phyloP scores from a whole-genome alignment of 2,888 invertebrate genomes.

The Limnephilus rhombicus region DNA sequence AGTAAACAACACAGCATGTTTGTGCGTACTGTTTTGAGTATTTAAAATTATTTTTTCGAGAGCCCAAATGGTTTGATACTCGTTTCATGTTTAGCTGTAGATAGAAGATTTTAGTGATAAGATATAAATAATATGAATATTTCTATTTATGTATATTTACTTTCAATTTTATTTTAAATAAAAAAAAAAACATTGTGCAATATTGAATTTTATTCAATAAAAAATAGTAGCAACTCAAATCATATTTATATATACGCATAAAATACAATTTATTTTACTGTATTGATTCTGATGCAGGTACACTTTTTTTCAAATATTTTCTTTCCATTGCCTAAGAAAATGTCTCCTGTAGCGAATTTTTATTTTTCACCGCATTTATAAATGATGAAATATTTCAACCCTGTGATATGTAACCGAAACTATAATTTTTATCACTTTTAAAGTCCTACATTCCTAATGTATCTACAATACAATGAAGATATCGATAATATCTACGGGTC shows the following conservation, averaged over 20 bases:
- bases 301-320: background rate
- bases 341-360: background rate
- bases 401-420: slow-evolving; percentile 13
- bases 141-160: slow-evolving; percentile 25
- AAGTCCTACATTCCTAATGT: background rate
- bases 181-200: slow-evolving; percentile 22
- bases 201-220: slow-evolving; percentile 25
- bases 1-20: background rate
- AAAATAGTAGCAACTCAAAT: slow-evolving; percentile 18
- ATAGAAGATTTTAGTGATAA: slow-evolving; percentile 22
- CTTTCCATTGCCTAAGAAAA: background rate
- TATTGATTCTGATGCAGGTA: background rate
- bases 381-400: background rate
- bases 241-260: background rate
- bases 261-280: background rate
- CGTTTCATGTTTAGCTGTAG: slow-evolving; percentile 25
- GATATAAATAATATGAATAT: slow-evolving; percentile 35
- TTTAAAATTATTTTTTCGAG: background rate
- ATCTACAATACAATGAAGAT: background rate
- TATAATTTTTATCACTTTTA: slow-evolving; percentile 8
- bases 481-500: background rate
- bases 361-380: slow-evolving; percentile 8
- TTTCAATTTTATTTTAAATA: slow-evolving; percentile 27
- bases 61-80: background rate
- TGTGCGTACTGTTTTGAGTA: background rate